These are phyloP conservation scores for Eublepharis macularius DNA, from an alignment of 2,113 vertebrate species.

Conservation along the genomic window DNA sequence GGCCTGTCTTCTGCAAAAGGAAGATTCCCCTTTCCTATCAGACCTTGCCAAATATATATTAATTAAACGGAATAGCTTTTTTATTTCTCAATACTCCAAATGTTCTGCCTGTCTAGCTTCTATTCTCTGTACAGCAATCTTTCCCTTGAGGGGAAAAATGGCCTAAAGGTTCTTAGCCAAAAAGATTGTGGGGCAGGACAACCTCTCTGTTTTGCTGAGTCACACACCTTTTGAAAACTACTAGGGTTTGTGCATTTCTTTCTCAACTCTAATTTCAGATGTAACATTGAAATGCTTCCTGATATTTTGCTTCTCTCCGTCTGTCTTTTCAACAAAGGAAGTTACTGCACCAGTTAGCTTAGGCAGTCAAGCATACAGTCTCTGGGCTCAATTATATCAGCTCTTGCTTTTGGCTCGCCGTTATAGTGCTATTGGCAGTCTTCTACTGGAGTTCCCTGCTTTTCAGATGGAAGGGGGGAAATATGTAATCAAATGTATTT, in stretches of 20 bases:
- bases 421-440: background rate
- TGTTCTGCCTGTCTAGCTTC: background rate
- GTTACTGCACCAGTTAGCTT: background rate
- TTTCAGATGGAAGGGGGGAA: constrained; percentile 15
- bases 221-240: constrained; percentile 25
- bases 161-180: constrained; percentile 6
- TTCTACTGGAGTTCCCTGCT: constrained; percentile 8
- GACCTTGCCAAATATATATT: background rate
- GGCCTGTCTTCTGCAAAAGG: too few species aligned
- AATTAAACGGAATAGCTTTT: background rate
- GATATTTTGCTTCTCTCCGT: background rate
- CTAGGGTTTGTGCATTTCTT: background rate
- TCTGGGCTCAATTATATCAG: background rate
- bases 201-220: constrained; percentile 47
- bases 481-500: background rate
- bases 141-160: background rate
- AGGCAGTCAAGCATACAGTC: rapidly evolving
- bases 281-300: constrained; percentile 31
- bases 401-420: constrained; percentile 5
- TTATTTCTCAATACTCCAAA: background rate
- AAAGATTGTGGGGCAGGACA: background rate
- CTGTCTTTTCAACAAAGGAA: background rate
- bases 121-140: constrained; percentile 22
- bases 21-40: too few species aligned
- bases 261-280: constrained; percentile 42